Evolutionary conservation across 2,797 vertebrate genomes (phyloP), one percentile per base, ranked within the genome.

Genomic region (Neoniphon sammara): DNA sequence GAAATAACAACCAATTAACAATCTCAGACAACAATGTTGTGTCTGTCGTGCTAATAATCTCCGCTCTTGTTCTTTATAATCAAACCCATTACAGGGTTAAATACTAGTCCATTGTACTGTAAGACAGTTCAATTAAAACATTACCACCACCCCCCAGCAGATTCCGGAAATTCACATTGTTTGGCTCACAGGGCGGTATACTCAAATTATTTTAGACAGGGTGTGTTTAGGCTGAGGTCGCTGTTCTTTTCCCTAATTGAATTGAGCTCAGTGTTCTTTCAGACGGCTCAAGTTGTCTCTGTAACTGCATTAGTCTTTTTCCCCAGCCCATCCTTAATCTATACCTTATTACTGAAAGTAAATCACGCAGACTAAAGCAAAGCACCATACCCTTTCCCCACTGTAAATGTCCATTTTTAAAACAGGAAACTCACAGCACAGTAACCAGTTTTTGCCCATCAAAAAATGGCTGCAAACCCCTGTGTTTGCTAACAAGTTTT

Each of bases 1-100:
- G 78, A 72, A 85, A 73, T 81, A 81, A 62, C n/a, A 30, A 68
- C 86, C 88, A 85, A 93, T 93, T 91, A 91, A 93, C 91, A 91
- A 81, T 23, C 81, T 55, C 64, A 90, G 91, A 92, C 89, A 85
- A 84, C 53, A 18, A 46, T 77, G 77, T 75, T 66, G 76, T 85
- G 87, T 85, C 55, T 69, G 69, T 81, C 66, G 59, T 63, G 81
- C 73, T 82, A 69, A 80, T 83, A 88, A 90, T 83, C 73, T 64
- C 58, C 68, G 63, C 78, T 80, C 73, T 70, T 82, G 77, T 81
- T 80, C 73, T 66, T 54, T 71, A 67, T 86, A 81, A 87, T 87
- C 80, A 71, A 80, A 86, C 60, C 80, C 77, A 65, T 55, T 80
- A 63, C 36, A 66, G 72, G 77, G 68, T 74, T 83, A 80, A 27